phyloP scores from a whole-genome alignment of 1,140 invertebrate species.

The Littorina saxatilis region DNA sequence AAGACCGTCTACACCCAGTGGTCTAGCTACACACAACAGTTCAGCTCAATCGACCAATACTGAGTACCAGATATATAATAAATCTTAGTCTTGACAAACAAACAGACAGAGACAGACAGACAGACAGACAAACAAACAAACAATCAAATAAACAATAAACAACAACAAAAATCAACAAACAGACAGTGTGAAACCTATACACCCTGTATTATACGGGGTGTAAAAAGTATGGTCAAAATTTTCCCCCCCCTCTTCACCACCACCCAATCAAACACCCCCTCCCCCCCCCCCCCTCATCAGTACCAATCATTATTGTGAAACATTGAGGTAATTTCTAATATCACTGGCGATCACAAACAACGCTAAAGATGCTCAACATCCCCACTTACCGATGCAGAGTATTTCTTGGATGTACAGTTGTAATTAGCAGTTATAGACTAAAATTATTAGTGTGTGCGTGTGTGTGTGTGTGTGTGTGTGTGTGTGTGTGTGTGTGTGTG shows the following conservation, averaged over 20 bases:
- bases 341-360: too few species aligned
- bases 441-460: constrained; percentile 3
- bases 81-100: not conserved
- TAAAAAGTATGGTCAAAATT: not conserved
- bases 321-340: not conserved
- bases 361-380: too few species aligned
- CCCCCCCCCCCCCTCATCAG: not conserved
- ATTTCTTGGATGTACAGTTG: too few species aligned
- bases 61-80: not conserved
- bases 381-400: too few species aligned
- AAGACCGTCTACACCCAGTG: too few species aligned
- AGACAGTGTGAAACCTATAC: not conserved
- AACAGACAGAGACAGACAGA: not conserved
- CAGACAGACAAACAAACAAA: not conserved
- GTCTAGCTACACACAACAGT: too few species aligned
- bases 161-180: too few species aligned
- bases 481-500: constrained; percentile 8
- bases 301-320: not conserved
- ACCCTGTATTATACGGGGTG: not conserved
- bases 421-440: too few species aligned
- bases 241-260: not conserved
- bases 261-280: not conserved
- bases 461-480: constrained; percentile 15
- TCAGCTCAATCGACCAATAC: too few species aligned
- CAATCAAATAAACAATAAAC: not conserved